These are phyloP conservation scores for Meandrina meandrites DNA, from an alignment of 92 coral and sea anemone species.

Conservation along the genomic window DNA sequence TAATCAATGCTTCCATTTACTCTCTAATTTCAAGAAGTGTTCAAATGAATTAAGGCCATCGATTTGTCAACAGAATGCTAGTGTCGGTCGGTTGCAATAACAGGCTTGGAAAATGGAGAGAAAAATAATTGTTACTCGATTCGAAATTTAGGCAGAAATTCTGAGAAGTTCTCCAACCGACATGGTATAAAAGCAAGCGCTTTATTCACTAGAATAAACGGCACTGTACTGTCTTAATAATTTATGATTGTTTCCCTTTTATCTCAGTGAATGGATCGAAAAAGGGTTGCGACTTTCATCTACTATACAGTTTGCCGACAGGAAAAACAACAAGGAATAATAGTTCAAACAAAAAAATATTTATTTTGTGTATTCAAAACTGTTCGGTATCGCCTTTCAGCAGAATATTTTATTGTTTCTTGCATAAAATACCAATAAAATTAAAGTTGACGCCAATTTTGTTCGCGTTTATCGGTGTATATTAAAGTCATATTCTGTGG, in stretches of 20 bases:
- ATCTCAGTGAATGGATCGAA: not conserved
- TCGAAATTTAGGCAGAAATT: not conserved
- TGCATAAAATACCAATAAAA: not conserved
- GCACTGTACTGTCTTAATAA: slow-evolving; percentile 6
- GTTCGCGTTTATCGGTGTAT: not conserved
- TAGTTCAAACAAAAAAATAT: not conserved
- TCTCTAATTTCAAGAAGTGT: not conserved
- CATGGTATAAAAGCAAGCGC: not conserved
- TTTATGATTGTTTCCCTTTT: not conserved
- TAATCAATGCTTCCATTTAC: slow-evolving; percentile 15
- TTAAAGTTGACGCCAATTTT: not conserved
- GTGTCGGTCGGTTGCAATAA: not conserved
- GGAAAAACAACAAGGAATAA: slow-evolving; percentile 1
- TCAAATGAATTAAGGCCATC: slow-evolving; percentile 2
- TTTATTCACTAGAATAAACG: not conserved
- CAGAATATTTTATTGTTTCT: not conserved
- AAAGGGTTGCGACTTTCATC: not conserved
- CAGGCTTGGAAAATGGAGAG: not conserved
- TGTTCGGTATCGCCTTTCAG: not conserved
- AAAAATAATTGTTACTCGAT: not conserved
- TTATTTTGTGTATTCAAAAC: not conserved
- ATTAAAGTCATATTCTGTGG: not conserved
- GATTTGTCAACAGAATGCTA: slow-evolving; percentile 3
- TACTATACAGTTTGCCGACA: slow-evolving; percentile 11
- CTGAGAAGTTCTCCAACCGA: not conserved